Evolutionary conservation across 2,888 invertebrate species (phyloP).

Genomic region (Drosophila nr. medialis): DNA sequence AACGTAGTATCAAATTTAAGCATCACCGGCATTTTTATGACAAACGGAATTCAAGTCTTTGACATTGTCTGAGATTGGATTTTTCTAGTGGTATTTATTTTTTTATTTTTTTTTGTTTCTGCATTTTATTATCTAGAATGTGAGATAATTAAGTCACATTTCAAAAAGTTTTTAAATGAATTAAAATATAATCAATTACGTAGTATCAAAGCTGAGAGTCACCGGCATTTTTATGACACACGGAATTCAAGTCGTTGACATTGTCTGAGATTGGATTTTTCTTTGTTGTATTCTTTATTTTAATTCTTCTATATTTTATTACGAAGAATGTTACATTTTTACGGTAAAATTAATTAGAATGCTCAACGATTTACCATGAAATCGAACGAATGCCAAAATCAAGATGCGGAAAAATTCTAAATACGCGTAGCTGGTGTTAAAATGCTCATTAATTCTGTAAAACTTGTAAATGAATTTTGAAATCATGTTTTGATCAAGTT

Average conservation of each 20-base stretch:
- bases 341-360: constrained; percentile 50
- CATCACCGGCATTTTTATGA: constrained; percentile 51
- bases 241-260: constrained; percentile 54
- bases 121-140: constrained; percentile 21
- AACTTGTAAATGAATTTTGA: constrained; percentile 59
- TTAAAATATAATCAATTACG: constrained; percentile 28
- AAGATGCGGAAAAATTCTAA: constrained; percentile 26
- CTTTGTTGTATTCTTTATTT: background rate
- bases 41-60: constrained; percentile 58
- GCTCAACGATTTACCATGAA: constrained; percentile 29
- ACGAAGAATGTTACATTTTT: constrained; percentile 39
- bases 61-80: constrained; percentile 36
- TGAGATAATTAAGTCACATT: constrained; percentile 49
- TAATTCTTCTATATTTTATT: constrained; percentile 5
- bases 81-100: constrained; percentile 14
- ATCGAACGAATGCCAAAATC: constrained; percentile 24
- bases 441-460: constrained; percentile 54
- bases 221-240: constrained; percentile 50
- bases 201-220: constrained; percentile 25
- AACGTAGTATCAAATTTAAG: constrained; percentile 34
- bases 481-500: constrained; percentile 54
- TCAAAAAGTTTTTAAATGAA: constrained; percentile 42
- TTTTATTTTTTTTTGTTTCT: constrained; percentile 8
- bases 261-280: constrained; percentile 25
- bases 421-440: constrained; percentile 45